Evolutionary conservation across 2,113 vertebrate genomes (phyloP), one percentile per base, ranked within the genome.

Genomic region (Syngnathus typhle): DNA sequence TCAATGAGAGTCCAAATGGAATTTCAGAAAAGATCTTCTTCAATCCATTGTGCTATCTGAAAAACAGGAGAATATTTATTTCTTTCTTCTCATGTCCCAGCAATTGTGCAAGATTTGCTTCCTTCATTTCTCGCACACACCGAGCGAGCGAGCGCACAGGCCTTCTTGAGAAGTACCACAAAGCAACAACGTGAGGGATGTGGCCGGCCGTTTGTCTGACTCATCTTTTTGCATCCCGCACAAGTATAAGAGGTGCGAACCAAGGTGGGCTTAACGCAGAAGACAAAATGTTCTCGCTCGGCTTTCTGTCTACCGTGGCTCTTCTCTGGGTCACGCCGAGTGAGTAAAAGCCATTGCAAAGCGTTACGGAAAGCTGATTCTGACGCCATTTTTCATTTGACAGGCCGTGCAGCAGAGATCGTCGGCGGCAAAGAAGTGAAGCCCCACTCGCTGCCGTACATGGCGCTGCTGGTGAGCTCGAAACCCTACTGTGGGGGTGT

Each of bases 381-480:
- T 2, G 41, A 13, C 37, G 13, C 4, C 10, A 16, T 12, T 60
- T 13, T 47, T 64, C 68, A 27, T 55, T 39, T 49, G 47, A 63
- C 15, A 91, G 89, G 72, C 74, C 27, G 64, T 59, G 77, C 81
- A 10, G 67, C 77, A 58, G 82, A 85, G 59, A 87, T 89, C 18
- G 81, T 89, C 38, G 71, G 39, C 16, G 87, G 88, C 4, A 55
- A 69, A 38, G 72, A 84, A 73, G 88, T 88, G 37, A 0, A 0
- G 8, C 67, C 80, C 32, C 85, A 89, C 63, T 89, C 88, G 0
- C 1, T 87, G 74, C 85, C 82, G 5, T 81, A 27, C 77, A 85
- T 89, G 87, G 88, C 78, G 72, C 73, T 81, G 49, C 63, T 86
- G 65, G 0, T 27, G 49, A 18, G 0, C n/a, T 4, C 9, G 0